A percentile compares a stretch with the other conserved stretches of the same genome.
These are phyloP conservation scores for Chaetogeoica ovagalla DNA, from an alignment of 2,888 invertebrate species.

Conservation along the genomic window DNA sequence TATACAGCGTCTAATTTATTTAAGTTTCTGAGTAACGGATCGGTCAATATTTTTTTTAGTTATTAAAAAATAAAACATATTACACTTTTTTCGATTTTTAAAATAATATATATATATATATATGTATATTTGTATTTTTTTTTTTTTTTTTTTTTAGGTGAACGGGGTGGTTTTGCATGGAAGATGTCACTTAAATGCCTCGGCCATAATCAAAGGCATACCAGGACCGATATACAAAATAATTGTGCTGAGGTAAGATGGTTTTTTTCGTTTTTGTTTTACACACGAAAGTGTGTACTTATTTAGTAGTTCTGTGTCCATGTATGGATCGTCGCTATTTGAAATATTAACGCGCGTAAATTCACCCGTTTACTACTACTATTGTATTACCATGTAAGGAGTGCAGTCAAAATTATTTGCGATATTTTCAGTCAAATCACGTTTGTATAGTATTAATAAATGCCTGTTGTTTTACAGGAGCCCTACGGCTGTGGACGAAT, in stretches of 20 bases:
- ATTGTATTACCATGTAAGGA: too few species aligned
- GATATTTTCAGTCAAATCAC: too few species aligned
- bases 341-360: too few species aligned
- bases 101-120: not conserved
- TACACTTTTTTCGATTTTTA: not conserved
- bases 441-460: not conserved
- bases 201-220: constrained; percentile 91
- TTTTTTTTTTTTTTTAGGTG: constrained; percentile 66
- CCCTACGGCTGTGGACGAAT: constrained; percentile 73
- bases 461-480: constrained; percentile 64
- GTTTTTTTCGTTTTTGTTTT: not conserved
- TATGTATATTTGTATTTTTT: too few species aligned
- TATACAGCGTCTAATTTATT: not conserved
- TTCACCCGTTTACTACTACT: too few species aligned
- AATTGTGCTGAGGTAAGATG: constrained; percentile 76
- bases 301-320: not conserved
- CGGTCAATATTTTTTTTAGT: not conserved
- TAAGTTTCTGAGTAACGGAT: not conserved
- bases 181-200: constrained; percentile 93
- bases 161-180: constrained; percentile 93
- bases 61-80: too few species aligned
- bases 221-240: constrained; percentile 82
- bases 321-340: too few species aligned
- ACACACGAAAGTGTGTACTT: not conserved
- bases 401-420: too few species aligned